Percentiles rank a stretch among this genome's conserved stretches.
Conservation (phyloP, 2,888 invertebrate species). For the Abrostola tripartita region DNA sequence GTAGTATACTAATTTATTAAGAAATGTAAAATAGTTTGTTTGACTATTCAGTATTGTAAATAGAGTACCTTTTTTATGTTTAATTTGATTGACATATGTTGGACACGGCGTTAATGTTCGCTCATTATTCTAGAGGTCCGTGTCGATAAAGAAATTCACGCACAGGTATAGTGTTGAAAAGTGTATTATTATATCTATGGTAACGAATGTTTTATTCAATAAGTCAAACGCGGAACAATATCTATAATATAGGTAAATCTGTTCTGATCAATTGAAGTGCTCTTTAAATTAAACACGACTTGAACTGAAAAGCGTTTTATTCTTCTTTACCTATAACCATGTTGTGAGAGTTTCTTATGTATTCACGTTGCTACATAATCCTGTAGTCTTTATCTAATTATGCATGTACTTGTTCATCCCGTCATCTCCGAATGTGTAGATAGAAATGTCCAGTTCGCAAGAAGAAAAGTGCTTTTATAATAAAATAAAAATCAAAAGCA, state of each 20-base stretch:
- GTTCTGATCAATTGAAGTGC: constrained; percentile 1
- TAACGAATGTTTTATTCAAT: not conserved
- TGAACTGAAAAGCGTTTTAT: not conserved
- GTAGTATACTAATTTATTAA: constrained; percentile 29
- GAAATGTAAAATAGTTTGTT: not conserved
- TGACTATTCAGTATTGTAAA: constrained; percentile 20
- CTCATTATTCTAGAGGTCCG: no score
- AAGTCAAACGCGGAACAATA: not conserved
- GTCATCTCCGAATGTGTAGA: no score
- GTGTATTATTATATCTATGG: no score
- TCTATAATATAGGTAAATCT: constrained; percentile 1
- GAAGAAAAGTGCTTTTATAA: no score
- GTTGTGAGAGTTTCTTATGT: no score
- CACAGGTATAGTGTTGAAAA: no score
- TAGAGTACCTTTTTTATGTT: not conserved
- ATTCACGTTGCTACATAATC: no score
- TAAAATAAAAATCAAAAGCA: constrained; percentile 62
- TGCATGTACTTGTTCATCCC: no score
- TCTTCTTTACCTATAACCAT: not conserved
- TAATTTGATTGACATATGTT: not conserved
- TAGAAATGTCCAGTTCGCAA: no score
- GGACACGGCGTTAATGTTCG: no score
- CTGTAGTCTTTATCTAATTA: no score
- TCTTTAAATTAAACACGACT: constrained; percentile 1
- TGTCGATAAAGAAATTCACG: no score